Base-by-base conservation (phyloP, 2,113 vertebrate species). In the Ptilorrhoa leucosticta region DNA sequence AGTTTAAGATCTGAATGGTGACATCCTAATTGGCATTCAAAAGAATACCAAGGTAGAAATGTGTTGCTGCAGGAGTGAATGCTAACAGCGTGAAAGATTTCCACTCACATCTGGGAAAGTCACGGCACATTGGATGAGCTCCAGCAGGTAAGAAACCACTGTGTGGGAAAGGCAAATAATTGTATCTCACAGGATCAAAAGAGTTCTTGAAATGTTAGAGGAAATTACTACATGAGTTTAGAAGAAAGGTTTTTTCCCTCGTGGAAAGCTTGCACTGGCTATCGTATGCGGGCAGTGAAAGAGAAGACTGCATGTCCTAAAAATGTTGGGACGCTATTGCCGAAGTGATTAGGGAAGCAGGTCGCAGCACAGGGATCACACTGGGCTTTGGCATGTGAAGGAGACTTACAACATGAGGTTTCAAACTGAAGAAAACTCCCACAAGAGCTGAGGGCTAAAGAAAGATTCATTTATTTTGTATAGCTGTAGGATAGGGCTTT, bases 41-140 rank as follows among this genome's bases (percentile, higher is more conserved):
- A 76, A 35, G 51, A 51, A 87, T 68, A 45, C 26, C 42, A 30
- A 79, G 30, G 31, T 80, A 60, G 60, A 70, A 90, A 72, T 79
- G 14, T 47, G 18, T 66, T 85, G 68, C 56, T 89, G 50, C 47
- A 81, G 89, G 54, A 94, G 27, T 64, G 48, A 89, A 95, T 91
- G 88, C 39, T 90, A 94, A 81, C 37, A 45, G 48, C 70, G 88
- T 76, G 87, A 84, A 90, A 95, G 80, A 89, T 93, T 96, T 93
- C 87, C 77, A 40, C 94, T 93, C 81, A 57, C 54, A 85, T 63
- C 56, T 94, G 83, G 39, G 53, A 76, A 89, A 95, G 63, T 78
- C 84, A 84, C 22, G 20, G 78, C 40, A 77, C 65, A 37, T 11
- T 91, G 92, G 90, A 93, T 89, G 82, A 93, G 51, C 90, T 94